Conservation (phyloP, 2,113 vertebrate genomes). For the Podarcis cretensis region DNA sequence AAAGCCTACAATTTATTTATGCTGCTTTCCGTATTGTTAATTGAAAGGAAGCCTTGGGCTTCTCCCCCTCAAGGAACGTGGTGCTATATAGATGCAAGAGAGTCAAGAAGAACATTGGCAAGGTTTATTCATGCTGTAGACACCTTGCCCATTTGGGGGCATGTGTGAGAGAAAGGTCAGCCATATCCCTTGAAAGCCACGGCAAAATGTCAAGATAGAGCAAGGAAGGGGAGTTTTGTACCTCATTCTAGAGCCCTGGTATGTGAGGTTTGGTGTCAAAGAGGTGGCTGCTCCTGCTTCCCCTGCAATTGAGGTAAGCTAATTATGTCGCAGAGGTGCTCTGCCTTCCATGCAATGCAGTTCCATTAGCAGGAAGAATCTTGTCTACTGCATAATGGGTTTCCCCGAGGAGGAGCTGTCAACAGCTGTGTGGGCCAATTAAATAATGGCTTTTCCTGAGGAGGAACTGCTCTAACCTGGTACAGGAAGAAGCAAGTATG, state of each 20-base stretch:
- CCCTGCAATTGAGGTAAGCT: background rate
- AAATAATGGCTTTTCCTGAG: conserved; percentile 2
- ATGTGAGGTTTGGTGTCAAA: background rate
- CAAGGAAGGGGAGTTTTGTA: background rate
- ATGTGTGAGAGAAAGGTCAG: background rate
- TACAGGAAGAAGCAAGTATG: background rate
- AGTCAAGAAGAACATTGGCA: conserved; percentile 2
- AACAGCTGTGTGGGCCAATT: background rate
- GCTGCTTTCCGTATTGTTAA: too few species aligned
- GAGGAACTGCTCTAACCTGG: background rate
- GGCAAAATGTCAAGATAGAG: background rate
- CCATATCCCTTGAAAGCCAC: background rate
- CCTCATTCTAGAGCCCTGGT: background rate
- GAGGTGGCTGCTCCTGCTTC: background rate
- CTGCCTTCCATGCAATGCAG: background rate
- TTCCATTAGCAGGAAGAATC: background rate
- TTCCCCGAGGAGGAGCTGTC: conserved; percentile 9
- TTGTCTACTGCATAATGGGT: background rate
- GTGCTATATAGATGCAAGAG: background rate
- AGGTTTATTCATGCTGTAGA: conserved; percentile 3
- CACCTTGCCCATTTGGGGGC: background rate
- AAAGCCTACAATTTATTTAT: too few species aligned
- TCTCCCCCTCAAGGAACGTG: background rate
- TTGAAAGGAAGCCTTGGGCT: too few species aligned
- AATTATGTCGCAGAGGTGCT: background rate